Evolutionary conservation across 2,113 vertebrate species (phyloP).

Genomic region (Epinephelus cyanopodus): DNA sequence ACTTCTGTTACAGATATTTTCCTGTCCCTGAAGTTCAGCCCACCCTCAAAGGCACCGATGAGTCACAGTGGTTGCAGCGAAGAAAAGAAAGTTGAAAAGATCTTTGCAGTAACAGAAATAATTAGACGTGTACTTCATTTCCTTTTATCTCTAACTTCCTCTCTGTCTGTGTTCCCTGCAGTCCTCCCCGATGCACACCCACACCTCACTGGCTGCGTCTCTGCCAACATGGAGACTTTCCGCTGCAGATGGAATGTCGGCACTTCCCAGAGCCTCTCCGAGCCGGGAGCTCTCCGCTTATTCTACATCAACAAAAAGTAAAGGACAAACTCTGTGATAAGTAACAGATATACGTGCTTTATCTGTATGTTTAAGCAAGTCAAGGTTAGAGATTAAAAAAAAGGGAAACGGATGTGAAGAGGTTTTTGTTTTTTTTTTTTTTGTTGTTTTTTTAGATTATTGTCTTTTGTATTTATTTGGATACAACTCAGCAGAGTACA

Average conservation of each 20-base stretch:
- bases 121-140: not conserved
- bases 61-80: not conserved
- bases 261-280: conserved; percentile 78
- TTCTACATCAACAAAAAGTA: conserved; percentile 88
- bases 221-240: conserved; percentile 92
- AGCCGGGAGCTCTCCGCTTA: conserved; percentile 84
- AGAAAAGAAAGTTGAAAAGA: not conserved
- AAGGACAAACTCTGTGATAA: not conserved
- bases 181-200: conserved; percentile 74
- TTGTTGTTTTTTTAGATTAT: too few relatives aligned
- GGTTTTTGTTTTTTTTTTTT: not conserved
- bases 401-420: not conserved
- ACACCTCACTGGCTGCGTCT: conserved; percentile 90
- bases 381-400: not conserved
- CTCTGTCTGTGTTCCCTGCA: conserved; percentile 56
- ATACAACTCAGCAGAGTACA: not conserved
- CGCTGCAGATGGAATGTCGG: conserved; percentile 91
- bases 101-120: not conserved
- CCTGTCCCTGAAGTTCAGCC: not conserved
- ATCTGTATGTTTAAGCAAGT: not conserved
- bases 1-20: conserved; percentile 29
- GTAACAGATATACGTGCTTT: not conserved
- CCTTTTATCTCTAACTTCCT: not conserved
- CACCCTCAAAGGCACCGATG: not conserved
- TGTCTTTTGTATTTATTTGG: not conserved